Evolutionary conservation across 2,888 invertebrate genomes (phyloP), one percentile per base, ranked within the genome.

Genomic region (Drosophila nr. medialis): DNA sequence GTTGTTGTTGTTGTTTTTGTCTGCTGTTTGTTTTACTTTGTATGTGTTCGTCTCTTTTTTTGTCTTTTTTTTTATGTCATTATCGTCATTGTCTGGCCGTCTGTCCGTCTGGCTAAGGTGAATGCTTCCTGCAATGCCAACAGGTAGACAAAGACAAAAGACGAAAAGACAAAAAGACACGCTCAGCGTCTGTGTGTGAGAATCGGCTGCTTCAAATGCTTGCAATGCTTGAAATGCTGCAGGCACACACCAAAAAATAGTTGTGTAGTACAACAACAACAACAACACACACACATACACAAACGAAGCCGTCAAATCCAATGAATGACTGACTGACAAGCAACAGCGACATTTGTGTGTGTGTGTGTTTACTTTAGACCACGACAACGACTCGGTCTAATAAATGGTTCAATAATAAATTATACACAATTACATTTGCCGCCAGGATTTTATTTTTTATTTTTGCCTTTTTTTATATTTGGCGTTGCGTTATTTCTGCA

Each of bases 81-180:
- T 77, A 79, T 79, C 81, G 58, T 77, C 81, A 81, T 70, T 78
- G 75, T 83, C 74, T 72, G 67, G 49, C 77, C 69, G 75, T 71
- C 69, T 66, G 65, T 58, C 40, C 48, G 54, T 66, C 65, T 62
- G 55, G 27, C 58, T 64, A 77, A 86, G 86, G 89, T 86, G 89
- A 86, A 86, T 66, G 86, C 86, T 86, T 86, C 86, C 86, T 86
- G 86, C 90, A 90, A 88, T 90, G 86, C 86, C 86, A 90, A 85
- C 90, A 90, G 83, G 85, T 89, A 85, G 85, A 89, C 86, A 86
- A 80, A 85, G 82, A 89, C 86, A 86, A 80, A 75, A 27, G 45
- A 24, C n/a, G 42, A 24, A 24, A 24, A 24, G 24, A 24, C 40
- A 45, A 45, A 45, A 45, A 45, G 18, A 36, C 27, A 36, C 67